A percentile compares a stretch with the other conserved stretches of the same genome.
phyloP scores from a whole-genome alignment of 2,113 vertebrate genomes.

The Ageneiosus marmoratus region DNA sequence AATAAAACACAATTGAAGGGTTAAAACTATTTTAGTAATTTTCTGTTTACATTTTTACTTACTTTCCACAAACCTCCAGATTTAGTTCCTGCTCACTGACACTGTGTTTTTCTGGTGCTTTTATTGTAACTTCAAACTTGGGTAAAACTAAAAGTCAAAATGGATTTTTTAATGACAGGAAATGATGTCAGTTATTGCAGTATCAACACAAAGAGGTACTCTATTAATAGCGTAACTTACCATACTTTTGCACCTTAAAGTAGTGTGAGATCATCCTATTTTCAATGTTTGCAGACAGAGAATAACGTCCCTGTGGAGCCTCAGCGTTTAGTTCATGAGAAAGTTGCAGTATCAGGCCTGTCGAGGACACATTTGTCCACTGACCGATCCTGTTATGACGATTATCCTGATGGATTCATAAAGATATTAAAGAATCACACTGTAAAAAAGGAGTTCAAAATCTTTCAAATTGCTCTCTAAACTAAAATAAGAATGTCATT shows the following conservation, averaged over 20 bases:
- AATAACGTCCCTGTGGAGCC: constrained; percentile 62
- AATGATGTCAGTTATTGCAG: not conserved
- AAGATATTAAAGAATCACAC: not conserved
- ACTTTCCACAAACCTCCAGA: constrained; percentile 64
- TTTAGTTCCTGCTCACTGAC: constrained; percentile 49
- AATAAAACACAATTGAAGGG: not conserved
- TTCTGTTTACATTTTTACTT: constrained; percentile 41
- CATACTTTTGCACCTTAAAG: constrained; percentile 71
- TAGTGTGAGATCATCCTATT: not conserved
- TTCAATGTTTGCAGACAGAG: constrained; percentile 36
- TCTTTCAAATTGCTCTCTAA: no score
- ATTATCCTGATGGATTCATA: constrained; percentile 56
- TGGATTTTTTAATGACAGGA: not conserved
- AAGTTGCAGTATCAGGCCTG: constrained; percentile 62
- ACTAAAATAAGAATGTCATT: no score
- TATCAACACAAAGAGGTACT: not conserved
- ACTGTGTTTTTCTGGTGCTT: constrained; percentile 38
- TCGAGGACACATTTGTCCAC: constrained; percentile 63
- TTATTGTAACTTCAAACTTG: constrained; percentile 64
- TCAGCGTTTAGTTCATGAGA: constrained; percentile 67
- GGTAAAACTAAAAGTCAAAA: constrained; percentile 62
- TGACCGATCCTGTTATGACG: constrained; percentile 63
- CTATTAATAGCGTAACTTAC: constrained; percentile 50
- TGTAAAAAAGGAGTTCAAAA: no score
- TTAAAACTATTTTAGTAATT: not conserved